Base-by-base conservation (phyloP, 2,797 vertebrate genomes). In the Spinus olivaceus region DNA sequence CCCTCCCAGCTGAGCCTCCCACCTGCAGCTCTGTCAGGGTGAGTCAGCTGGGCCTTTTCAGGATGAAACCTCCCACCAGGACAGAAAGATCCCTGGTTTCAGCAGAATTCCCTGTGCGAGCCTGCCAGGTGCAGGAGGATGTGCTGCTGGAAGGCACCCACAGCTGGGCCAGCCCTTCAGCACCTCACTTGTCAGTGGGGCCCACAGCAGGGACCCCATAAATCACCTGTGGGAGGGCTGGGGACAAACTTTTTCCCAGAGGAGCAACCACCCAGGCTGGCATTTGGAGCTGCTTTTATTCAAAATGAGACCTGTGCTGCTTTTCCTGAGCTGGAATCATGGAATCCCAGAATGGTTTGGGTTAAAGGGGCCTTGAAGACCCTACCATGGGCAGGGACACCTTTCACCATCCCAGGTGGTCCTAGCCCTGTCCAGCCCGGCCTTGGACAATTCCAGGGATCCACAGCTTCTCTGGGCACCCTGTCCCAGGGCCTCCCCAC, bases 141-240 rank as follows among this genome's bases (percentile, higher is more conserved):
- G 59, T 12, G n/a, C 64, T 59, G 86, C 46, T 7, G 51, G 14
- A 23, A 6, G 28, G 19, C 16, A 12, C 14, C 1, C 12, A 10
- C 0, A 3, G 30, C 50, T 33, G 46, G 32, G 39, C 49, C 73
- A 14, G 12, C 25, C 0, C 33, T 53, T 18, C 13, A 1, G 5
- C 14, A 1, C 69, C 14, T 2, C 25, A 17, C 18, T 17, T 5
- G 21, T 5, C 44, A 19, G 1, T 0, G 17, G 18, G 63, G 20
- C 17, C 7, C 6, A 11, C 35, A 21, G 19, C 33, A 10, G 3
- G 5, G 33, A 25, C 5, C 6, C 14, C 1, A 17, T 24, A 17
- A 50, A 39, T 18, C 25, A 5, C 0, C 30, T 3, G 0, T 0
- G 1, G 41, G 20, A 37, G 15, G 35, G 22, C 8, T 4, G 44